A percentile compares a stretch with the other conserved stretches of the same genome.
phyloP scores from a whole-genome alignment of 2,113 vertebrate genomes.

The Puffinus mauretanicus region DNA sequence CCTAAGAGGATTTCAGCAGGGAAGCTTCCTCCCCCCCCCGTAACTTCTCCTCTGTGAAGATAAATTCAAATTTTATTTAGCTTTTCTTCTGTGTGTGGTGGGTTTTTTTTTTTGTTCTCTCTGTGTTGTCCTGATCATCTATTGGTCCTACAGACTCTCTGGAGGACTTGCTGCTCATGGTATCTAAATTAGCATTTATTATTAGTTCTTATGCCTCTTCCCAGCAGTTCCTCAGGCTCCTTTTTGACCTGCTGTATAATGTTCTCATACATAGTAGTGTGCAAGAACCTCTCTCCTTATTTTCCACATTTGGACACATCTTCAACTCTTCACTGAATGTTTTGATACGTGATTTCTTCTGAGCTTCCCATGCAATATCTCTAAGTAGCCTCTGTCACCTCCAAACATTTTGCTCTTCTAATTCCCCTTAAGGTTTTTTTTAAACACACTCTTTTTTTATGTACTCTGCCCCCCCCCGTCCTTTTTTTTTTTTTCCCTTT shows the following conservation, averaged over 20 bases:
- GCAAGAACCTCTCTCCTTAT: not conserved
- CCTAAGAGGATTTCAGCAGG: not conserved
- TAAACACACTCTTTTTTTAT: not conserved
- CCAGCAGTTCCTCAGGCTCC: not conserved
- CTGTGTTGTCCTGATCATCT: not conserved
- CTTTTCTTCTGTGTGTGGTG: not conserved
- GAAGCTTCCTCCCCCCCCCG: not conserved
- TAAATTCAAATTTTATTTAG: not conserved
- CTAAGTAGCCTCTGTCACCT: not conserved
- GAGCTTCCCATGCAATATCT: not conserved
- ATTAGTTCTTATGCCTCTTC: not conserved
- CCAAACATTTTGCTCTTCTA: not conserved
- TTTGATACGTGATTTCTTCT: not conserved
- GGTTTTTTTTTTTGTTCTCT: not conserved
- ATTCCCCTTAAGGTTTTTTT: not conserved
- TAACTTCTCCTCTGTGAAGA: not conserved
- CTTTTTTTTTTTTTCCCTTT: not conserved
- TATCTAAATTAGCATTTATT: not conserved
- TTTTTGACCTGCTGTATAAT: not conserved
- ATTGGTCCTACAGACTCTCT: not conserved
- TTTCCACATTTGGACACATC: not conserved
- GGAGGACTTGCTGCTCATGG: not conserved
- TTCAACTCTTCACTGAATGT: not conserved
- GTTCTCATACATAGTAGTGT: not conserved
- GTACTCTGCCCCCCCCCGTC: fast-evolving